Percentiles rank a stretch among this genome's conserved stretches.
Evolutionary conservation across 1,140 invertebrate genomes (phyloP).

Genomic region (Drosophila sturtevanti): DNA sequence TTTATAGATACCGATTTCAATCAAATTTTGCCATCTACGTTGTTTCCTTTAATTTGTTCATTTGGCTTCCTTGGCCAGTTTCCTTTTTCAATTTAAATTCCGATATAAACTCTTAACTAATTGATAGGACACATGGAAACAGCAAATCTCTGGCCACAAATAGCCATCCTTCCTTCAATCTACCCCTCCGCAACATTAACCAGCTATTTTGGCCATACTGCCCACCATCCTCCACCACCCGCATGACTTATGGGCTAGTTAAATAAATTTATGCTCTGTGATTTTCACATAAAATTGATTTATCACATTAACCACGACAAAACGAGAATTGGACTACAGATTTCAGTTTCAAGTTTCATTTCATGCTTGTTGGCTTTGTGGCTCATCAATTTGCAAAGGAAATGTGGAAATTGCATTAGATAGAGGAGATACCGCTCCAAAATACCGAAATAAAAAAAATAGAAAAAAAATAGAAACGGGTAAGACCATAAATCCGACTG

Average conservation of each 20-base stretch:
- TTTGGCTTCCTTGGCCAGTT: neutral
- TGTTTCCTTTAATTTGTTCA: constrained; percentile 9
- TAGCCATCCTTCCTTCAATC: neutral
- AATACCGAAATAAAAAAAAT: neutral
- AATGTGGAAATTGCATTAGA: constrained; percentile 21
- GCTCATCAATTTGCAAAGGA: constrained; percentile 63
- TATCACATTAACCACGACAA: constrained; percentile 75
- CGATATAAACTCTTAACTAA: constrained; percentile 8
- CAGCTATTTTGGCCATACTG: neutral
- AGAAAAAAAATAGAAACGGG: constrained; percentile 41
- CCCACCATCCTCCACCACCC: neutral
- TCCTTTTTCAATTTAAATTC: constrained; percentile 10
- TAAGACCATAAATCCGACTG: constrained; percentile 58
- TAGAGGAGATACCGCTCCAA: constrained; percentile 16
- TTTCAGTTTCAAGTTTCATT: constrained; percentile 53
- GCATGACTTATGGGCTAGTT: constrained; percentile 77
- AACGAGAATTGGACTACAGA: constrained; percentile 41
- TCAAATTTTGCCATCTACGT: neutral
- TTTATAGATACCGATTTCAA: constrained; percentile 2
- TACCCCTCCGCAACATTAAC: neutral
- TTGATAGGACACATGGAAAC: constrained; percentile 7
- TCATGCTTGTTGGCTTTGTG: constrained; percentile 79
- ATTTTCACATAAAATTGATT: constrained; percentile 81
- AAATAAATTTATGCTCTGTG: constrained; percentile 81
- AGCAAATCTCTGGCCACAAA: constrained; percentile 4